Base-by-base conservation (phyloP, 2,797 vertebrate genomes). In the Myripristis murdjan region DNA sequence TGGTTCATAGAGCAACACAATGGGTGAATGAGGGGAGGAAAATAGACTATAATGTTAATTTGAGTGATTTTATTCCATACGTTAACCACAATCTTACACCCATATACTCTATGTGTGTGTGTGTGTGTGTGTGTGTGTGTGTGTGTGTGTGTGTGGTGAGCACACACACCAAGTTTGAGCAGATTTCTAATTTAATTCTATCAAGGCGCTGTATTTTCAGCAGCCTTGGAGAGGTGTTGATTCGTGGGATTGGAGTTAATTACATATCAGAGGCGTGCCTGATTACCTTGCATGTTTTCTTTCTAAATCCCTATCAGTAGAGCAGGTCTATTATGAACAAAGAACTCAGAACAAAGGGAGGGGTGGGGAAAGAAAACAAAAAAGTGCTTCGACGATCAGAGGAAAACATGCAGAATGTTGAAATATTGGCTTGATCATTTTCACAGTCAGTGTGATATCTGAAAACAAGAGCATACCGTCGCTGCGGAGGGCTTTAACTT, bases 211-310 rank as follows among this genome's bases (percentile, higher is more conserved):
- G 28, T 31, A 39, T 59, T 22, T 6, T 59, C 39, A 33, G 46
- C 0, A 60, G 20, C 41, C 39, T 31, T 43, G 67, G 37, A 46
- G 41, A 62, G 41, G 37, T 54, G 60, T 41, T 70, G 54, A 71
- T 71, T 59, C 57, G 61, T 51, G 24, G 60, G 57, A 82, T 47
- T 54, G 55, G 6, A 35, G 64, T 23, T 54, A 70, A 74, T 76
- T 73, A 77, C 64, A 53, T 46, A 47, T 49, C 55, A 58, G 57
- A 79, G 16, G 57, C 2, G 11, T 58, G 66, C 20, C 48, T 60
- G 23, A 73, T 75, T 75, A 77, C 26, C 22, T 72, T 39, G 18
- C 23, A 64, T n/a, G 65, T 53, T 53, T 51, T 15, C 5, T 62
- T 71, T 59, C 8, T 59, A 59, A 70, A 20, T 28, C 31, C n/a